These are phyloP conservation scores for Leucopternis melanops DNA, from an alignment of 2,113 vertebrate species.

Conservation along the genomic window DNA sequence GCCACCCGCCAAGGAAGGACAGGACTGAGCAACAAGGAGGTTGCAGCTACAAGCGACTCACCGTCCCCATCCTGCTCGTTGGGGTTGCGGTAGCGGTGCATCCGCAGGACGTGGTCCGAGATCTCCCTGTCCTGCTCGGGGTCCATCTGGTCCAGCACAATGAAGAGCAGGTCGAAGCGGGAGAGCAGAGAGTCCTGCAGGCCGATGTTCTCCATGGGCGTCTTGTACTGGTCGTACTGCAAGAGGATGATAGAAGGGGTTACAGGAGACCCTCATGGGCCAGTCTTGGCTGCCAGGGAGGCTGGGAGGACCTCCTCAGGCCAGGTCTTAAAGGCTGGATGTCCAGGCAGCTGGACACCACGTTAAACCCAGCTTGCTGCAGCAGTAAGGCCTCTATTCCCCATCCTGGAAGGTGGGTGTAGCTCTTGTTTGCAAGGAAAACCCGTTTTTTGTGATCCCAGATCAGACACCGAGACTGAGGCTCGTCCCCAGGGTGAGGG, in stretches of 20 bases:
- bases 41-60: conserved; percentile 53
- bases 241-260: not conserved
- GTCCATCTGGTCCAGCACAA: conserved; percentile 96
- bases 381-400: not conserved
- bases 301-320: not conserved
- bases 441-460: fast-evolving
- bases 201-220: conserved; percentile 98
- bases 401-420: not conserved
- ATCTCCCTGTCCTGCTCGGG: conserved; percentile 91
- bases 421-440: not conserved
- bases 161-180: conserved; percentile 96
- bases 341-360: not conserved
- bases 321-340: not conserved
- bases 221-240: conserved; percentile 98
- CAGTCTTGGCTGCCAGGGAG: not conserved
- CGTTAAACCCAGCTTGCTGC: not conserved
- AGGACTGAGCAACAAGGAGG: not conserved
- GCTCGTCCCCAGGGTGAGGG: not conserved
- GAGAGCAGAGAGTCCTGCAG: conserved; percentile 96
- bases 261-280: fast-evolving
- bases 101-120: conserved; percentile 92
- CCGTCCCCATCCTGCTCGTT: conserved; percentile 92
- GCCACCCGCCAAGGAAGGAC: not conserved
- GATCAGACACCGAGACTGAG: not conserved
- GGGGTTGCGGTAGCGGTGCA: conserved; percentile 91